Evolutionary conservation across 2,113 vertebrate genomes (phyloP).

Genomic region (Struthio camelus): DNA sequence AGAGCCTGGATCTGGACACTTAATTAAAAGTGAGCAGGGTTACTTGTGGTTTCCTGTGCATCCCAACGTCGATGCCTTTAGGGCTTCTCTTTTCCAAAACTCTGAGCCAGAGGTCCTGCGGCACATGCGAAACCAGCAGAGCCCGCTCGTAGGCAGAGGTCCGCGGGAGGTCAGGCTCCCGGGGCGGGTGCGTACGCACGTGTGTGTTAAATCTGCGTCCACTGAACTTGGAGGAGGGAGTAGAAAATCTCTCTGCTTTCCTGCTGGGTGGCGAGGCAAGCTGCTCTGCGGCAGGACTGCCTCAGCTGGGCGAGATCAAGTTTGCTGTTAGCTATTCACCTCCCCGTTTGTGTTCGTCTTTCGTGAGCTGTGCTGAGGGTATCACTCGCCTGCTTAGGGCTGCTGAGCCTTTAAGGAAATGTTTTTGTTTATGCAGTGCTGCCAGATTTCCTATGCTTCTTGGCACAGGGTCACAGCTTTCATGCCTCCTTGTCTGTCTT

Average conservation of each 20-base stretch:
- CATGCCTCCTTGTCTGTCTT: constrained; percentile 45
- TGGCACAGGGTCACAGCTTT: constrained; percentile 57
- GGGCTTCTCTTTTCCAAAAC: neutral
- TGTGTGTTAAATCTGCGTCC: neutral
- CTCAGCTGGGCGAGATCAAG: neutral
- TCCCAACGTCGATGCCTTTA: neutral
- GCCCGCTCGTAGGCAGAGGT: neutral
- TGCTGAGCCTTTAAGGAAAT: constrained; percentile 63
- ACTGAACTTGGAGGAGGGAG: neutral
- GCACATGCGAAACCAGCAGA: neutral
- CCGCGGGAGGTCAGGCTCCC: neutral
- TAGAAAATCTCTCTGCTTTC: neutral
- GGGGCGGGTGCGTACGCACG: neutral
- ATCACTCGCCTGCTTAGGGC: constrained; percentile 12
- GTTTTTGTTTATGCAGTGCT: constrained; percentile 70
- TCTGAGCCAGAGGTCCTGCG: neutral
- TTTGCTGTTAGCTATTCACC: neutral
- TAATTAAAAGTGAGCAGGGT: neutral
- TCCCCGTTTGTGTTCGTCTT: neutral
- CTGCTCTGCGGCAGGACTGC: neutral
- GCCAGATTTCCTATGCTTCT: constrained; percentile 73
- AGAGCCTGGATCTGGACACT: accelerated
- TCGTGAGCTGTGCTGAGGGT: neutral
- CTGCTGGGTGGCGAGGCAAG: neutral
- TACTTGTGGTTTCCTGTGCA: neutral